A percentile compares a stretch with the other conserved stretches of the same genome.
Evolutionary conservation across 2,888 invertebrate genomes (phyloP).

Genomic region (Barypeithes pellucidus): DNA sequence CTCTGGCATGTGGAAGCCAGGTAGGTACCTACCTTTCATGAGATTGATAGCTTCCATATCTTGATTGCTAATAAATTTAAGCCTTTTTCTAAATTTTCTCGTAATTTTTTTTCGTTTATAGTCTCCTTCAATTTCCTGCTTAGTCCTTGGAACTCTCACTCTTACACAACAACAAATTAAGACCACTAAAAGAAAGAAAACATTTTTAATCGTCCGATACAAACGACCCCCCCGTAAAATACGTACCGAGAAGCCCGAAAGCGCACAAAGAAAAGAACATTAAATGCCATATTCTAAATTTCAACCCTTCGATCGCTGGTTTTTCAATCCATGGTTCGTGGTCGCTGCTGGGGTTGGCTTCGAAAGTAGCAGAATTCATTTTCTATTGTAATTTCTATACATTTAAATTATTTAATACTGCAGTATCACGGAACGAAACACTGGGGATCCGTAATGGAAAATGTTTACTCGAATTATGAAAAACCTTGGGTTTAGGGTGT

Average conservation of each 20-base stretch:
- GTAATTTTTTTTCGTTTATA: constrained; percentile 89
- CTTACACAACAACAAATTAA: constrained; percentile 92
- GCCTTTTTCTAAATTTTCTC: constrained; percentile 85
- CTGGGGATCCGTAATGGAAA: constrained; percentile 22
- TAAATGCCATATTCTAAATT: constrained; percentile 86
- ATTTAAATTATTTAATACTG: constrained; percentile 27
- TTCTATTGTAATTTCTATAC: constrained; percentile 38
- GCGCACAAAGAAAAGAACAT: constrained; percentile 81
- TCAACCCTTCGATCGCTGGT: constrained; percentile 77
- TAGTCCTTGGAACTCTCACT: constrained; percentile 93
- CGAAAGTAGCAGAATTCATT: constrained; percentile 64
- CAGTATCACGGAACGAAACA: constrained; percentile 26
- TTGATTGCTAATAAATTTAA: constrained; percentile 86
- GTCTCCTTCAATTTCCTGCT: constrained; percentile 96
- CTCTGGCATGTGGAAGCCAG: too few species aligned
- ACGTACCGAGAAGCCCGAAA: constrained; percentile 76
- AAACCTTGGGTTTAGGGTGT: constrained; percentile 40
- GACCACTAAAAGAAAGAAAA: constrained; percentile 76
- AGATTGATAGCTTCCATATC: constrained; percentile 90
- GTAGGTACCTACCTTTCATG: constrained; percentile 76
- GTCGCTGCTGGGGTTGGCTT: constrained; percentile 66
- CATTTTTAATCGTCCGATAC: too few species aligned
- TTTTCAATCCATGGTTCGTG: constrained; percentile 81
- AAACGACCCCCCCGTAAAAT: neutral
- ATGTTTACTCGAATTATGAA: constrained; percentile 32